Conservation (phyloP, 1,140 invertebrate genomes). For the Neomicropteryx cornuta region DNA sequence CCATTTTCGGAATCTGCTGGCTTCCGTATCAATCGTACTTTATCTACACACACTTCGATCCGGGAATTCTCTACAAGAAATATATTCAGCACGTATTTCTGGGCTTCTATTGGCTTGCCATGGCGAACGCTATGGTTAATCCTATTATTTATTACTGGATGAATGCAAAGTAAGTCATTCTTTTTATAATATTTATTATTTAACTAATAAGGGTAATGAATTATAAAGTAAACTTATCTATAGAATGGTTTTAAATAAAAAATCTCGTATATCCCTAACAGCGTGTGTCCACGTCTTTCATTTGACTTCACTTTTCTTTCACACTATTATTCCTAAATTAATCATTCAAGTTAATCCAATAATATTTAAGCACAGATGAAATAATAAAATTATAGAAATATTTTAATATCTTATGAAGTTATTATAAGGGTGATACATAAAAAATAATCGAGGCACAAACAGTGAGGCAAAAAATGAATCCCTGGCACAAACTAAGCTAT, state of each 20-base stretch:
- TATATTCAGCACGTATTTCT: conserved; percentile 75
- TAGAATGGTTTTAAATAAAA: too few relatives aligned
- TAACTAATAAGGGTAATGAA: not conserved
- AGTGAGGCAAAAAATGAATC: too few relatives aligned
- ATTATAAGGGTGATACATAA: too few relatives aligned
- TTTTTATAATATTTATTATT: not conserved
- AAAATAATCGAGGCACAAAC: too few relatives aligned
- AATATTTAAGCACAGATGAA: too few relatives aligned
- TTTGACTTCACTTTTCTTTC: too few relatives aligned
- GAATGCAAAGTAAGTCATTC: conserved; percentile 51
- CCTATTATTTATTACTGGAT: conserved; percentile 89
- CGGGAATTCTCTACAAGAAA: conserved; percentile 52
- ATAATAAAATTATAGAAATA: too few relatives aligned
- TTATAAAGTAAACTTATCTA: not conserved
- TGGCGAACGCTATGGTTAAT: conserved; percentile 88
- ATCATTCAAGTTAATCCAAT: too few relatives aligned
- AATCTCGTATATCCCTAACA: too few relatives aligned
- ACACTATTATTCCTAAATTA: too few relatives aligned
- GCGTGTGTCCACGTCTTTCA: conserved; percentile 3
- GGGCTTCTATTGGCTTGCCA: conserved; percentile 83
- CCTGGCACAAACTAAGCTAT: too few relatives aligned
- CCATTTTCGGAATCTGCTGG: conserved; percentile 82
- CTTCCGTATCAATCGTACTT: conserved; percentile 82
- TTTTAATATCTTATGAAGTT: too few relatives aligned
- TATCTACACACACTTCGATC: conserved; percentile 71